Base-by-base conservation (phyloP, 2,888 invertebrate species). In the Caenorhabditis doughertyi region DNA sequence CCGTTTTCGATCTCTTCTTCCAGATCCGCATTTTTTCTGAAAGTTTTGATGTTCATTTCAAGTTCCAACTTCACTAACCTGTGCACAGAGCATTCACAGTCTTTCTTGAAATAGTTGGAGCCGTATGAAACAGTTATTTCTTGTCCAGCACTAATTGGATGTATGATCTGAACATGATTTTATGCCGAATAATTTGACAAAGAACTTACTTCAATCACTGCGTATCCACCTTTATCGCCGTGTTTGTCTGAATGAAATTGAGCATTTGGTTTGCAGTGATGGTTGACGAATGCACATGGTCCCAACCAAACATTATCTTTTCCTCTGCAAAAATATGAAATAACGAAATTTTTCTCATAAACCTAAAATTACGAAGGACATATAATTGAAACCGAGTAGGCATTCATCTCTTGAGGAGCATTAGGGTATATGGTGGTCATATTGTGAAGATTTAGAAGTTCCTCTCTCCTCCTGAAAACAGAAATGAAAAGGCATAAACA, bases 231-330 rank as follows among this genome's bases (percentile, higher is more conserved):
- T n/a, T n/a, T n/a, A n/a, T n/a, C n/a, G n/a, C 35, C 58, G 13
- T 58, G 29, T 5, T 16, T 13, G n/a, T n/a, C n/a, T n/a, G n/a
- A n/a, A 25, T 42, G 23, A 42, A 23, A 68, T 5, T 2, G n/a
- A 2, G 58, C 60, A 49, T 71, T 71, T 1, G 58, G 32, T 3
- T 49, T 25, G 23, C 71, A 71, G 25, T 18, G 21, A n/a, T 71
- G 71, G 39, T 71, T 71, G 7, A 21, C 32, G 13, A 71, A 56
- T 7, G 60, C 47, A 47, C 47, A 21, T 0, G 71, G 58, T 0
- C 71, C 71, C 2, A 71, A 16, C 71, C 71, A 70, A 5, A 71
- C 4, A 5, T 25, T 9, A 1, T 58, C 49, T 21, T 65, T 65
- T 18, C 23, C 29, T 5, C 47, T 47, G 23, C 8, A 55, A 42